Base-by-base conservation (phyloP, 1,140 invertebrate species). In the Trypoxylus dichotomus region DNA sequence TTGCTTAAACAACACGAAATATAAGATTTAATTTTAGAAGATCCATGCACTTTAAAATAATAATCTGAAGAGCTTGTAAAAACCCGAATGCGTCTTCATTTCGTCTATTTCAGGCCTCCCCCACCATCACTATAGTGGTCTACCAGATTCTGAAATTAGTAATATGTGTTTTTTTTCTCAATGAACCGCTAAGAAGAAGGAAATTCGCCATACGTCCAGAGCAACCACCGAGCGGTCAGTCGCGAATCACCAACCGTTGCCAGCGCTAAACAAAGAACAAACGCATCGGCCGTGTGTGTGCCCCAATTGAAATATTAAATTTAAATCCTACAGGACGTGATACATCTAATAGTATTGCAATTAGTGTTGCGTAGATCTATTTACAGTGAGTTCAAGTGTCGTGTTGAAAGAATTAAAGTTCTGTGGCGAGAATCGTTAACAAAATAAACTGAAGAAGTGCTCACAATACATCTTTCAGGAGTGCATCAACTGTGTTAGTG, bases 261-360 rank as follows among this genome's bases (percentile, higher is more conserved):
- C 47, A 54, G 15, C 47, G 19, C 19, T 54, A 54, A 54, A 54
- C 19, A 54, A 54, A 54, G 15, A 54, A 54, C 47, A 54, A 47
- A 19, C 15, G 19, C 7, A 54, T 13, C 47, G 15, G 5, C 15
- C 47, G 47, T 54, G 47, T 54, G 47, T 54, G 42, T 43, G 47
- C 15, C 47, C 47, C 47, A 54, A n/a, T 54, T 54, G 47, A 54
- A 54, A 54, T 54, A 54, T 54, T 54, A 54, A 54, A 54, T 54
- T 54, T 54, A 54, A 54, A 54, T 19, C 47, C 47, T 54, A 19
- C 47, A 37, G 47, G 47, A 5, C 47, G 15, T 54, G 47, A 54
- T 54, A 54, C 47, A 54, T 19, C 47, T 54, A 13, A 19, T 19
- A 54, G 19, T n/a, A 54, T 54, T 54, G 47, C 47, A 54, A 54